These are phyloP conservation scores for Mnemiopsis leidyi DNA, from an alignment of 37 sponge, comb jelly and placozoan genomes.

Conservation along the genomic window DNA sequence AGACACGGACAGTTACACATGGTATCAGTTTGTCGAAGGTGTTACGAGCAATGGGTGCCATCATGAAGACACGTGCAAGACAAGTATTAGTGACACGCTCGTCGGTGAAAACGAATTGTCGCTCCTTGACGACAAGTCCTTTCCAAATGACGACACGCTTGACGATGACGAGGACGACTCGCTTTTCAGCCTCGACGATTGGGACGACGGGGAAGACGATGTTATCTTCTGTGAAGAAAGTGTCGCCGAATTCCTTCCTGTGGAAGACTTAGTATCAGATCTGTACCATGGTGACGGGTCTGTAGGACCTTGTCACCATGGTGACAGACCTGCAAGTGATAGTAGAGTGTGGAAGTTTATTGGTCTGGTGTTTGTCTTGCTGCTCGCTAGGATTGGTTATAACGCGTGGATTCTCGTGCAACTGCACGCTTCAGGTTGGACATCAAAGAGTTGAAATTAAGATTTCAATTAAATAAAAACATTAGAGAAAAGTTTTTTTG, in stretches of 20 bases:
- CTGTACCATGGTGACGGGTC: not conserved
- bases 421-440: constrained; percentile 12
- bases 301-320: not conserved
- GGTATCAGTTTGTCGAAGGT: not conserved
- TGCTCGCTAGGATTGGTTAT: not conserved
- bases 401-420: not conserved
- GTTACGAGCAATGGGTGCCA: not conserved
- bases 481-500: too few species aligned
- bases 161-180: not conserved
- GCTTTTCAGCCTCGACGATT: not conserved
- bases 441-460: too few species aligned
- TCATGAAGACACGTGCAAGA: not conserved
- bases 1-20: not conserved
- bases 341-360: not conserved
- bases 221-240: not conserved
- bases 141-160: not conserved
- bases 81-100: too few species aligned
- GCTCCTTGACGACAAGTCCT: not conserved
- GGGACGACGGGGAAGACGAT: not conserved
- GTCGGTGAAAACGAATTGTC: not conserved
- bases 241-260: not conserved
- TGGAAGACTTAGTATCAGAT: not conserved
- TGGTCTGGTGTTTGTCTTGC: not conserved
- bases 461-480: too few species aligned
- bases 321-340: too few species aligned